phyloP scores from a whole-genome alignment of 1,140 invertebrate genomes.

The Matsumurasca onukii region DNA sequence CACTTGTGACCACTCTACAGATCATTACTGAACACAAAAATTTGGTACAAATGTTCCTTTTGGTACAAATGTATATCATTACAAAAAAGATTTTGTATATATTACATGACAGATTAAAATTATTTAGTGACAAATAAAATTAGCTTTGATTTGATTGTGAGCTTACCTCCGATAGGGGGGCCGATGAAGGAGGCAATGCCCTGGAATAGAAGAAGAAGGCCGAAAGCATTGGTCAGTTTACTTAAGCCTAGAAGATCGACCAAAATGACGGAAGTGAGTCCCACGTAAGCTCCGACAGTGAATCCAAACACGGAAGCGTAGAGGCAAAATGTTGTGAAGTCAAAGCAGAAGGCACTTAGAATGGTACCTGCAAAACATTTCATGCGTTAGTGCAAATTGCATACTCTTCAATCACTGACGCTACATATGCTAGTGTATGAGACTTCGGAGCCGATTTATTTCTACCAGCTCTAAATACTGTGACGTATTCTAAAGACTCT shows the following conservation, averaged over 20 bases:
- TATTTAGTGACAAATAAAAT: slow-evolving; percentile 1
- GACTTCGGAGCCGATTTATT: too few species aligned
- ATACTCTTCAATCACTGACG: too few species aligned
- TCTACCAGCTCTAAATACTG: too few species aligned
- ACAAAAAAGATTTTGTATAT: too few species aligned
- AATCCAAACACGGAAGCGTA: slow-evolving; percentile 84
- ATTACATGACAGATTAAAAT: too few species aligned
- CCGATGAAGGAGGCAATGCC: slow-evolving; percentile 87
- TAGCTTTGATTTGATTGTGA: background rate
- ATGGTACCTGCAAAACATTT: slow-evolving; percentile 70
- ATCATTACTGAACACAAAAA: too few species aligned
- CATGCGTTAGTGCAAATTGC: too few species aligned
- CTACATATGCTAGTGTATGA: too few species aligned
- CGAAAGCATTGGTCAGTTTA: slow-evolving; percentile 89
- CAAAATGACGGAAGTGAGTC: slow-evolving; percentile 86
- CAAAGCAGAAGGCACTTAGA: slow-evolving; percentile 68
- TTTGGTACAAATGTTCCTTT: too few species aligned
- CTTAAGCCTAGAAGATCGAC: slow-evolving; percentile 86
- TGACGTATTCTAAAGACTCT: too few species aligned
- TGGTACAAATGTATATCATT: too few species aligned
- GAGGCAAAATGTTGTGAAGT: slow-evolving; percentile 67
- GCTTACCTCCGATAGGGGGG: slow-evolving; percentile 81
- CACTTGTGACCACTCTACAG: too few species aligned
- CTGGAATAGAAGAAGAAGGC: slow-evolving; percentile 88
- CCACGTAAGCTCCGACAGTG: slow-evolving; percentile 90